phyloP scores from a whole-genome alignment of 2,113 vertebrate species.

The Neomonachus schauinslandi region DNA sequence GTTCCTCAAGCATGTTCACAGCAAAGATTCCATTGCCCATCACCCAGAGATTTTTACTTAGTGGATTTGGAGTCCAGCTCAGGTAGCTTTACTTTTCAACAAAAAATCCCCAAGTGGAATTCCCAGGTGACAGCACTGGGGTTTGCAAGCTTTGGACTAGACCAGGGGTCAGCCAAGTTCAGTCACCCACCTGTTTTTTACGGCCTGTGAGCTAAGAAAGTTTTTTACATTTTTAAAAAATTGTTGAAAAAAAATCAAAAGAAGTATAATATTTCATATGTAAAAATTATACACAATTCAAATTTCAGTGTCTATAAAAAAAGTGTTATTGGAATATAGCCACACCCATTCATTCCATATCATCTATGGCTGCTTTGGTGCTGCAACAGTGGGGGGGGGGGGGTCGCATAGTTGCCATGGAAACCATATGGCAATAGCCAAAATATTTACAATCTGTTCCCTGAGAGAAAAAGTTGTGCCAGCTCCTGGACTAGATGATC shows the following conservation, averaged over 20 bases:
- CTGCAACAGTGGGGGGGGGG: background rate
- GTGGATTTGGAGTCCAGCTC: background rate
- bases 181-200: background rate
- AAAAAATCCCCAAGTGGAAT: background rate
- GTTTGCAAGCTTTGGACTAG: background rate
- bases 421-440: background rate
- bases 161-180: background rate
- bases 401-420: background rate
- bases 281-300: slow-evolving; percentile 21
- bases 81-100: background rate
- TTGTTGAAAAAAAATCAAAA: background rate
- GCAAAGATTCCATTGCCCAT: background rate
- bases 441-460: slow-evolving; percentile 13
- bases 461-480: background rate
- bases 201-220: background rate
- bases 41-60: background rate
- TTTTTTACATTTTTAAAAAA: background rate
- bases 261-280: background rate
- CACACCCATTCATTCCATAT: background rate
- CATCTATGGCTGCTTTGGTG: background rate
- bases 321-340: background rate
- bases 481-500: background rate
- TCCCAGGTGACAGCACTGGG: background rate
- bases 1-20: background rate
- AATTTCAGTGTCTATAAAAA: background rate